Conservation (phyloP, 2,113 vertebrate species). For the Catharus bicknelli region DNA sequence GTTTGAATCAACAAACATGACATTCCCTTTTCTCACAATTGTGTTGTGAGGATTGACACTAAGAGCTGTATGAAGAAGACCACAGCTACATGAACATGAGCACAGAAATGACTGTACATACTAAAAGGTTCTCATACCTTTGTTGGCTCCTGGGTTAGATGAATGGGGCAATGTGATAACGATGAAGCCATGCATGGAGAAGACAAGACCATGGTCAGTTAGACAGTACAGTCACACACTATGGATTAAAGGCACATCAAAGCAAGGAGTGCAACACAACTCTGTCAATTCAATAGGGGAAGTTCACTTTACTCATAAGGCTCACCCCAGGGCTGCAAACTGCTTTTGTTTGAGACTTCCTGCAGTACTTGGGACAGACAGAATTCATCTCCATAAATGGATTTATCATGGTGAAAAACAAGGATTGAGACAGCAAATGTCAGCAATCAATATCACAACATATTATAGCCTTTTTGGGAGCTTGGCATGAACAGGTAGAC, state of each 20-base stretch:
- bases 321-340: not conserved
- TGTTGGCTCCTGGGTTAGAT: slow-evolving; percentile 75
- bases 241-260: slow-evolving; percentile 25
- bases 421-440: not conserved
- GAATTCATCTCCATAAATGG: not conserved
- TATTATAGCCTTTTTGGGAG: not conserved
- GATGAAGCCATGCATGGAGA: slow-evolving; percentile 79
- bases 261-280: slow-evolving; percentile 15
- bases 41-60: not conserved
- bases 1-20: not conserved
- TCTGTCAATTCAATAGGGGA: not conserved
- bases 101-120: slow-evolving; percentile 12
- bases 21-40: not conserved
- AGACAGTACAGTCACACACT: slow-evolving; percentile 34
- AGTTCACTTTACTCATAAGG: not conserved
- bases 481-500: not conserved
- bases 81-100: not conserved
- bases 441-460: not conserved
- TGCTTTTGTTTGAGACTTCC: not conserved
- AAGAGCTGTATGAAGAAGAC: not conserved
- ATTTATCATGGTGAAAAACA: not conserved
- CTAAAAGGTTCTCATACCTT: slow-evolving; percentile 73
- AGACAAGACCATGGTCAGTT: slow-evolving; percentile 66
- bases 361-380: not conserved
- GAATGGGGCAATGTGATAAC: slow-evolving; percentile 61